Evolutionary conservation across 2,888 invertebrate genomes (phyloP).

Genomic region (Volucella bombylans): DNA sequence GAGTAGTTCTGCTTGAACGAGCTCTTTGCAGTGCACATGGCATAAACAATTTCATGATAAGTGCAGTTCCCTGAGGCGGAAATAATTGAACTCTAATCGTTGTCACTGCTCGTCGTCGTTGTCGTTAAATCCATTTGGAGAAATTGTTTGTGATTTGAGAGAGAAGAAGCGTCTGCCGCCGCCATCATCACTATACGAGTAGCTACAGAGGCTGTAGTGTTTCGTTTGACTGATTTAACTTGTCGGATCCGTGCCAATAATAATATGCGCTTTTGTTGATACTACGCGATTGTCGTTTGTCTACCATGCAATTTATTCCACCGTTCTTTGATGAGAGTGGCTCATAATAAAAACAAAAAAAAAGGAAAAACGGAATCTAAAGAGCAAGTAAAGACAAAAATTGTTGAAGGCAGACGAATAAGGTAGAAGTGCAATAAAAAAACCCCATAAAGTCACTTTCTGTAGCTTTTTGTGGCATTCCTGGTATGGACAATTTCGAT

Average conservation of each 20-base stretch:
- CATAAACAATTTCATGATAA: conserved; percentile 57
- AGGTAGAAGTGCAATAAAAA: background rate
- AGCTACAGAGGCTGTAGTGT: conserved; percentile 13
- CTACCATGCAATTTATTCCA: conserved; percentile 27
- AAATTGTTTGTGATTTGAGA: conserved; percentile 50
- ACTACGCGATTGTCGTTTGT: conserved; percentile 33
- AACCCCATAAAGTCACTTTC: background rate
- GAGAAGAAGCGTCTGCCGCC: conserved; percentile 30
- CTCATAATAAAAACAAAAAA: conserved; percentile 18
- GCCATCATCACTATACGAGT: background rate
- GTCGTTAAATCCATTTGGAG: conserved; percentile 38
- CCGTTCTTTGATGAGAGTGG: conserved; percentile 17
- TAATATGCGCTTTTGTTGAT: conserved; percentile 66
- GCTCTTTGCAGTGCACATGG: conserved; percentile 42
- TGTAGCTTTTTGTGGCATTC: background rate
- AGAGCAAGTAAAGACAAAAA: conserved; percentile 36
- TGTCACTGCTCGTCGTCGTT: conserved; percentile 26
- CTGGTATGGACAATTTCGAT: background rate
- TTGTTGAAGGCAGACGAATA: conserved; percentile 6
- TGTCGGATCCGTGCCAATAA: conserved; percentile 58
- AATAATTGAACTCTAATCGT: conserved; percentile 69
- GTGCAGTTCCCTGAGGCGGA: conserved; percentile 61
- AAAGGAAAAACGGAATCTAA: conserved; percentile 14
- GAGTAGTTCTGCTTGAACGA: conserved; percentile 39
- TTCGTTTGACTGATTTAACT: conserved; percentile 60